Conservation (phyloP, 1,140 invertebrate species). For the Mylabris phalerata region DNA sequence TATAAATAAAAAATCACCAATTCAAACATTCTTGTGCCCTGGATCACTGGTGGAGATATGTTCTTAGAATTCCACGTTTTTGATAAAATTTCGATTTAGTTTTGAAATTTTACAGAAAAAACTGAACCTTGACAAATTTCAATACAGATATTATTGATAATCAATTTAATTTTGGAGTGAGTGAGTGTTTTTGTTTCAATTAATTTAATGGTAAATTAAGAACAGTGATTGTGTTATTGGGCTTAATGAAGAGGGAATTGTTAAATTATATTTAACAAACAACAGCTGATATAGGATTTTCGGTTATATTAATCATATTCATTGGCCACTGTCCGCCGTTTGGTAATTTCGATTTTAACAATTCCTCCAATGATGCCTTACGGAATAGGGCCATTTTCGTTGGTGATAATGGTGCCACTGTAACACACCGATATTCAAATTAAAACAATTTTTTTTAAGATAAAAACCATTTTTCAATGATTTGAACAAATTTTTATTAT, state of each 20-base stretch:
- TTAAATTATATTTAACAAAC: slow-evolving; percentile 54
- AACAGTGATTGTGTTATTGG: slow-evolving; percentile 1
- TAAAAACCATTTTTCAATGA: too few relatives aligned
- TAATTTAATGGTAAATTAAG: slow-evolving; percentile 1
- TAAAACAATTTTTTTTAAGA: too few relatives aligned
- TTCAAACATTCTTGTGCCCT: not conserved
- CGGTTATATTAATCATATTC: slow-evolving; percentile 66
- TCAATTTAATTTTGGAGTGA: too few relatives aligned
- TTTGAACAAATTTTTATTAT: too few relatives aligned
- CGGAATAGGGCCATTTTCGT: slow-evolving; percentile 60
- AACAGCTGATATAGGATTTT: slow-evolving; percentile 70
- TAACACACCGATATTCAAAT: slow-evolving; percentile 20
- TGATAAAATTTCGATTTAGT: not conserved
- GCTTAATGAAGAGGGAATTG: slow-evolving; percentile 3
- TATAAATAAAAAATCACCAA: not conserved
- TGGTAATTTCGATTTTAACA: slow-evolving; percentile 40
- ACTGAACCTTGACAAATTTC: slow-evolving; percentile 27
- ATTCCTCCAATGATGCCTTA: slow-evolving; percentile 50
- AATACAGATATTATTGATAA: slow-evolving; percentile 28
- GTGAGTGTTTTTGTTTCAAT: not conserved
- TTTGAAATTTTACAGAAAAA: not conserved
- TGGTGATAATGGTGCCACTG: slow-evolving; percentile 64
- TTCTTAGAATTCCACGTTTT: not conserved
- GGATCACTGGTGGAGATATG: not conserved
- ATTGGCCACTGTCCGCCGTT: slow-evolving; percentile 43